phyloP scores from a whole-genome alignment of 2,113 vertebrate genomes.

The Pseudorhombus dupliciocellatus region DNA sequence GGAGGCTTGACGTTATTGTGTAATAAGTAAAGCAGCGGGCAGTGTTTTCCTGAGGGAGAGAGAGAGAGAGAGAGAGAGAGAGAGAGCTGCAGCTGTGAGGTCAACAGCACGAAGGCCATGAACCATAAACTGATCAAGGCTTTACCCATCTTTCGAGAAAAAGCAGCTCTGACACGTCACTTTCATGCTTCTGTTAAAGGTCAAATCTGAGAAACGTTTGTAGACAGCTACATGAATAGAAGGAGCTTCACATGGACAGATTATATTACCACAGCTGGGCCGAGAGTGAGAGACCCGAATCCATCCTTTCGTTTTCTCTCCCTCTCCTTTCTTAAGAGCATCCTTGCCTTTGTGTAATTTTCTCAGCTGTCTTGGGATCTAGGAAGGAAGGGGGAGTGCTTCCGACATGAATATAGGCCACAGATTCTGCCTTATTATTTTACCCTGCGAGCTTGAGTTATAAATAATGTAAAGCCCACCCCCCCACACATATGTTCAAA shows the following conservation, averaged over 20 bases:
- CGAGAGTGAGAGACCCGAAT: conserved; percentile 13
- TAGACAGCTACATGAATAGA: conserved; percentile 19
- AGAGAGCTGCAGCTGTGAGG: conserved; percentile 24
- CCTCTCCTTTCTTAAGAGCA: conserved; percentile 16
- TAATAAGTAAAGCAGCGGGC: conserved; percentile 50
- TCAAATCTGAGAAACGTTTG: background rate
- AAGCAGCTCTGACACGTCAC: background rate
- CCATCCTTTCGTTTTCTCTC: conserved; percentile 8
- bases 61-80: conserved; percentile 21
- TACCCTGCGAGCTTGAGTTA: conserved; percentile 51
- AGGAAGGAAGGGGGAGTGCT: conserved; percentile 28
- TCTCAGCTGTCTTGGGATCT: conserved; percentile 48
- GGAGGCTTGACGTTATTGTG: conserved; percentile 37
- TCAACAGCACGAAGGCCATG: conserved; percentile 20
- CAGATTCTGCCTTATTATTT: conserved; percentile 58
- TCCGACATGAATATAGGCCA: conserved; percentile 70
- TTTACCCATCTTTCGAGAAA: background rate
- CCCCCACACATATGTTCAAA: conserved; percentile 38
- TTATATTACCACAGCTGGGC: conserved; percentile 12
- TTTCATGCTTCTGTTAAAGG: conserved; percentile 26
- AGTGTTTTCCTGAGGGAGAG: conserved; percentile 22
- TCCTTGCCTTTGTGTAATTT: conserved; percentile 48
- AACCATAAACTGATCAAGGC: conserved; percentile 29
- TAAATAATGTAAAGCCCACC: conserved; percentile 77
- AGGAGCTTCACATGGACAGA: background rate